Percentiles rank a stretch among this genome's conserved stretches.
These are phyloP conservation scores for Danionella cerebrum DNA, from an alignment of 2,113 vertebrate species.

Conservation along the genomic window DNA sequence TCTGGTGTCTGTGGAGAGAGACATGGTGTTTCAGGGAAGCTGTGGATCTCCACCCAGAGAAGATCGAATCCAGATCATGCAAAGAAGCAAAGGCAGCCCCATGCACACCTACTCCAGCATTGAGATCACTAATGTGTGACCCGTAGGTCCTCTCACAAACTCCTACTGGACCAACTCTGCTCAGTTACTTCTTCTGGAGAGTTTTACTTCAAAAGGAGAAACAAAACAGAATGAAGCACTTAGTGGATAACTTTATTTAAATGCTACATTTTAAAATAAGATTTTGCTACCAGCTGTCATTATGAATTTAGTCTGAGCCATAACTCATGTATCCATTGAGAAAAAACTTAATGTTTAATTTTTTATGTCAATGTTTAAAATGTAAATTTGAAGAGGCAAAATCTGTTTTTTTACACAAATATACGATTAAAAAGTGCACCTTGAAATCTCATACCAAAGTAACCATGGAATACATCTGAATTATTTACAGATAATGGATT, in stretches of 20 bases:
- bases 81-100: constrained; percentile 59
- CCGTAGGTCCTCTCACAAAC: background rate
- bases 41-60: constrained; percentile 69
- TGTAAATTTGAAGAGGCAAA: too few species aligned
- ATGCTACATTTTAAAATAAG: background rate
- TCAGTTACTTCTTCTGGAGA: background rate
- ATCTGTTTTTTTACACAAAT: too few species aligned
- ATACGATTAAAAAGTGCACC: too few species aligned
- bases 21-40: constrained; percentile 61
- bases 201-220: constrained; percentile 2
- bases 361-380: too few species aligned
- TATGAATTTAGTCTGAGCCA: too few species aligned
- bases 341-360: too few species aligned
- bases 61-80: constrained; percentile 54
- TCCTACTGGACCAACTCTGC: constrained; percentile 10
- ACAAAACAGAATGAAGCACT: background rate
- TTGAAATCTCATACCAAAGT: too few species aligned
- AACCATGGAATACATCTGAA: too few species aligned
- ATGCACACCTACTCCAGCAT: constrained; percentile 61
- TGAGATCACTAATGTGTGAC: constrained; percentile 60
- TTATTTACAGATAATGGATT: too few species aligned
- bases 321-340: too few species aligned
- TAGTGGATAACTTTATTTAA: background rate
- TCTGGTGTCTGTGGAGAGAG: constrained; percentile 61
- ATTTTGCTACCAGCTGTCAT: constrained; percentile 17